Base-by-base conservation (phyloP, 2,113 vertebrate genomes). In the Uria aalge region DNA sequence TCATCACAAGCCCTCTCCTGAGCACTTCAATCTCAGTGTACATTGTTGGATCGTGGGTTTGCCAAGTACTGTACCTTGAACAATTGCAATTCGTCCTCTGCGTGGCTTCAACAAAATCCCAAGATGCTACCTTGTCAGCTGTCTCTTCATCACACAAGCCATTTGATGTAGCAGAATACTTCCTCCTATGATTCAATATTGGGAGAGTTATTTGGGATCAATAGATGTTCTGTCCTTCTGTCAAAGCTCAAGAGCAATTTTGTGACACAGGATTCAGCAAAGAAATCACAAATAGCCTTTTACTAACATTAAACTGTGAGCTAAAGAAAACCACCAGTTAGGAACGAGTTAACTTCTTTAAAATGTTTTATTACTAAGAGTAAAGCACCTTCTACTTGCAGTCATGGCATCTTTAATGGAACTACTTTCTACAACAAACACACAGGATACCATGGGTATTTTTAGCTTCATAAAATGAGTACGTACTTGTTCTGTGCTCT, bases 401-500 rank as follows among this genome's bases (percentile, higher is more conserved):
- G 19, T 11, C n/a, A 45, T 32, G 83, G 60, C 56, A n/a, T 9
- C 55, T 66, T 45, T 52, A 80, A 57, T 43, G 53, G 53, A 94
- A 60, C 36, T 64, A 32, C 43, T 48, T 73, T 85, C 81, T 77
- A 52, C 60, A 73, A 32, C 1, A n/a, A 90, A 34, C 47, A 56
- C 48, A 60, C 5, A 12, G 22, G 63, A 62, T 29, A 30, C 7
- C 12, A 5, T 0, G 5, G 36, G 36, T 3, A 10, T 30, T 92
- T 93, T 63, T 53, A 47, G 26, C 26, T 77, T 75, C 80, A 53
- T 9, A 62, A 71, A 85, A n/a, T 2, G 81, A 81, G 86, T 92
- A 98, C 99, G 1, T 98, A 99, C 99, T 99, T 99, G 98, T 99
- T 99, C 98, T 99, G 99, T 76, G 99, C 98, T 98, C 99, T 98